Conservation (phyloP, 30 jellyfish, hydroid and myxozoan species). For the Turritopsis rubra region DNA sequence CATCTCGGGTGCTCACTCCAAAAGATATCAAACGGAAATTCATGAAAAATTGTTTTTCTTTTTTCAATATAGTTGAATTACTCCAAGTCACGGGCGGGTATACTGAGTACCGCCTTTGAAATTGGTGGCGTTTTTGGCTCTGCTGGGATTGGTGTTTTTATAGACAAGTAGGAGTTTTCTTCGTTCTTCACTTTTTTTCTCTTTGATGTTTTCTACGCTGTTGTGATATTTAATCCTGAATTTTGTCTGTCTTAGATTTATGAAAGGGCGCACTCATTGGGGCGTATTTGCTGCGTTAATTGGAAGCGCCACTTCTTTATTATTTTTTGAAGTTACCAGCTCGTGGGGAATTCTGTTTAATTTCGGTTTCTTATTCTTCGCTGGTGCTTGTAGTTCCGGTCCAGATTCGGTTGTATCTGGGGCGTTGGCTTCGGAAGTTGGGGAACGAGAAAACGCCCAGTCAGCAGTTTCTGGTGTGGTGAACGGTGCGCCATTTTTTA, state of each 20-base stretch:
- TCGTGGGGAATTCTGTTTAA: constrained; percentile 85
- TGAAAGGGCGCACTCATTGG: constrained; percentile 88
- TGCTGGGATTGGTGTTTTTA: constrained; percentile 80
- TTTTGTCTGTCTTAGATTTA: constrained; percentile 36
- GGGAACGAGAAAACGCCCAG: constrained; percentile 94
- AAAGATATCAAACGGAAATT: too few species aligned
- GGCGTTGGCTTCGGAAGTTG: constrained; percentile 93
- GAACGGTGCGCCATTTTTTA: constrained; percentile 69
- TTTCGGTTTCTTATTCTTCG: constrained; percentile 72
- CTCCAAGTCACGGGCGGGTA: constrained; percentile 66
- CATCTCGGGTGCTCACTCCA: too few species aligned
- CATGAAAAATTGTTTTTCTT: not conserved
- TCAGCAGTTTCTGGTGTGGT: constrained; percentile 98
- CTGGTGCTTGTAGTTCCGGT: constrained; percentile 95
- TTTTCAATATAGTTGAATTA: constrained; percentile 45
- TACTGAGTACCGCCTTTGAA: constrained; percentile 86
- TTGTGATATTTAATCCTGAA: not conserved
- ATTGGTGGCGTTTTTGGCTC: constrained; percentile 96
- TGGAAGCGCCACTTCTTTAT: constrained; percentile 74
- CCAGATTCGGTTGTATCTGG: constrained; percentile 97
- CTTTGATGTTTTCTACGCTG: not conserved
- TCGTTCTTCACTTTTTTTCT: too few species aligned
- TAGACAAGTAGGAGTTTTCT: constrained; percentile 49
- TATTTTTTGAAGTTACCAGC: constrained; percentile 74
- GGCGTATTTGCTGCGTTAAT: constrained; percentile 75